Evolutionary conservation across 2,797 vertebrate species (phyloP), one percentile per base, ranked within the genome.

Genomic region (Sebastiscus albofasciatus): DNA sequence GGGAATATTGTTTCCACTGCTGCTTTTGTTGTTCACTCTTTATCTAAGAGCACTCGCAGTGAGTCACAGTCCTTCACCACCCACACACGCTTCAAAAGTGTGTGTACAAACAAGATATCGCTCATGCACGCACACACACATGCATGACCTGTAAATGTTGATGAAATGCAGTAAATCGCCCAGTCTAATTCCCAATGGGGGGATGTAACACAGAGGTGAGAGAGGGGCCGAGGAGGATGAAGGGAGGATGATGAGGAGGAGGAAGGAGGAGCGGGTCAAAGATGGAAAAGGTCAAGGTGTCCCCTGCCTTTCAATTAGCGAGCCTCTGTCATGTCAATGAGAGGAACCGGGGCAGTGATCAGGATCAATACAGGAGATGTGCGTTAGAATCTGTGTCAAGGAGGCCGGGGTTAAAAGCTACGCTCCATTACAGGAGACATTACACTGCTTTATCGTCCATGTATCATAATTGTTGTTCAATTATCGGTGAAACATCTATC

Each of bases 271-370:
- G 55, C 14, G 34, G 84, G 89, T 91, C 83, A 91, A 79, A 90
- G 75, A 89, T 85, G 70, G 67, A 82, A 95, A 92, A 94, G 93
- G 94, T 91, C 94, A 95, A 93, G 88, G 88, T 92, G 88, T 88
- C 86, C 62, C 36, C 68, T 88, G 87, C 84, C 88, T 93, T 92
- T 92, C 84, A 93, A 91, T 93, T 84, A 90, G 39, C 2, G 16
- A 81, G 54, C 81, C 71, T 79, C 65, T 68, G 67, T 58, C 75
- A 20, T 89, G 87, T 91, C 84, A 88, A 87, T 92, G 80, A 85
- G 77, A 80, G 64, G 72, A 73, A 75, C 60, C 58, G 60, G 75
- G 77, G 66, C 69, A 66, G 59, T 36, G 81, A 86, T 86, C 18
- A n/a, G 65, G 81, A 92, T 94, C 93, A 70, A 93, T 94, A 88